A percentile compares a stretch with the other conserved stretches of the same genome.
phyloP scores from a whole-genome alignment of 2,888 invertebrate species.

The Orthonevra nobilis region DNA sequence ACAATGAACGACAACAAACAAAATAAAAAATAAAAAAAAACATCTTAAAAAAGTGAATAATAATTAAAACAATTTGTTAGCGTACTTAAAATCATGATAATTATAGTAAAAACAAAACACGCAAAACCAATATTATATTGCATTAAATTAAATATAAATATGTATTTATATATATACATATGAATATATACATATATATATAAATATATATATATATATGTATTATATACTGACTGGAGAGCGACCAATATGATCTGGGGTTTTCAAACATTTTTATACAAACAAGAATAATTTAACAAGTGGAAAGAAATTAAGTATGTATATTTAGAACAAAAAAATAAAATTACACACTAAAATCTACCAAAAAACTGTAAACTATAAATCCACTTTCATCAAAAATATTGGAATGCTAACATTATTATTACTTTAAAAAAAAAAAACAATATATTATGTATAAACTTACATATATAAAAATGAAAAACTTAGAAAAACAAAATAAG shows the following conservation, averaged over 20 bases:
- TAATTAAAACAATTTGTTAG: slow-evolving; percentile 69
- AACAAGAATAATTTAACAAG: slow-evolving; percentile 58
- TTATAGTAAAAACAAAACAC: slow-evolving; percentile 62
- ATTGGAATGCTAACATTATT: slow-evolving; percentile 61
- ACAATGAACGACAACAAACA: slow-evolving; percentile 48
- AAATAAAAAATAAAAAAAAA: slow-evolving; percentile 44
- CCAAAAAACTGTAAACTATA: slow-evolving; percentile 57
- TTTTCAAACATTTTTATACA: slow-evolving; percentile 76
- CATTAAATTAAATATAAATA: slow-evolving; percentile 68
- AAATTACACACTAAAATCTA: slow-evolving; percentile 40
- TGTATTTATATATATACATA: no score
- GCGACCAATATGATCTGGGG: slow-evolving; percentile 80
- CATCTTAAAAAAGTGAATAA: no score
- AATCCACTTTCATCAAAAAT: slow-evolving; percentile 61
- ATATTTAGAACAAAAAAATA: slow-evolving; percentile 43
- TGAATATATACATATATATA: slow-evolving; percentile 65
- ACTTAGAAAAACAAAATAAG: slow-evolving; percentile 48
- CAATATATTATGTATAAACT: slow-evolving; percentile 62
- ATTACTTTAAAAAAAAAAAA: slow-evolving; percentile 38
- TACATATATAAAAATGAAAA: slow-evolving; percentile 61
- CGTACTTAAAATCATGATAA: slow-evolving; percentile 65
- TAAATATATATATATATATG: slow-evolving; percentile 69
- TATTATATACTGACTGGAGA: slow-evolving; percentile 78
- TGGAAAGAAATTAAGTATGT: slow-evolving; percentile 66
- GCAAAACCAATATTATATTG: slow-evolving; percentile 63